A percentile compares a stretch with the other conserved stretches of the same genome.
phyloP scores from a whole-genome alignment of 2,113 vertebrate genomes.

The Fulica atra region DNA sequence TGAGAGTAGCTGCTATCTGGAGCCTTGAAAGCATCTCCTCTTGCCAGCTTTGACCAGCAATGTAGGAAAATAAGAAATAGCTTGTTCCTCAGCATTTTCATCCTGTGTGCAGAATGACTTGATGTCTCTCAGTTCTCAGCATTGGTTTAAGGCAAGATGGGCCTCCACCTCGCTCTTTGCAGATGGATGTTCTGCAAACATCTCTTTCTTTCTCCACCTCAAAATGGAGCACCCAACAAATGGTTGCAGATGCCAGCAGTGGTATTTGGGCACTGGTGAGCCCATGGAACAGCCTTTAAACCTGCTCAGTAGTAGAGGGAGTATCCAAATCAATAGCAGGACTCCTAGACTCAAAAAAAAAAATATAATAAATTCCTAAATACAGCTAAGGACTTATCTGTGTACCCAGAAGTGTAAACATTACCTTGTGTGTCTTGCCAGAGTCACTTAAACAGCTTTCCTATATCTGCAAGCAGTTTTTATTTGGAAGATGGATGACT shows the following conservation, averaged over 20 bases:
- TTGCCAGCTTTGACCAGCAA: not conserved
- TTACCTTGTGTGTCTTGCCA: not conserved
- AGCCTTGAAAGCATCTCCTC: not conserved
- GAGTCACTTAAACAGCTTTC: constrained; percentile 9
- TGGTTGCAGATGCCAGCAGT: not conserved
- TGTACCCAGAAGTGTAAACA: not conserved
- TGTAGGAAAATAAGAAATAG: not conserved
- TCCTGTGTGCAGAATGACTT: not conserved
- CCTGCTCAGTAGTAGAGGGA: not conserved
- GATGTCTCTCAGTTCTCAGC: not conserved
- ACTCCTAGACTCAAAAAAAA: not conserved
- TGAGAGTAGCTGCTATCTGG: not conserved
- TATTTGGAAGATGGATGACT: constrained; percentile 44
- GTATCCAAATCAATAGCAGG: not conserved
- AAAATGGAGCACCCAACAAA: not conserved
- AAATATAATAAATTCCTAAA: not conserved
- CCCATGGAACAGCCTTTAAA: not conserved
- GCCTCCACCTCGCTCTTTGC: not conserved
- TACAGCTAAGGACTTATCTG: not conserved
- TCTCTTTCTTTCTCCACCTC: not conserved
- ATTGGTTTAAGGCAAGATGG: not conserved
- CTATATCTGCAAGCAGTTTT: constrained; percentile 18
- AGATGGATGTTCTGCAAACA: not conserved
- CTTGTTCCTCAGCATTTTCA: not conserved
- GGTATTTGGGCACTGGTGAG: not conserved